A percentile compares a stretch with the other conserved stretches of the same genome.
phyloP scores from a whole-genome alignment of 2,888 invertebrate species.

The Pammene aurita region DNA sequence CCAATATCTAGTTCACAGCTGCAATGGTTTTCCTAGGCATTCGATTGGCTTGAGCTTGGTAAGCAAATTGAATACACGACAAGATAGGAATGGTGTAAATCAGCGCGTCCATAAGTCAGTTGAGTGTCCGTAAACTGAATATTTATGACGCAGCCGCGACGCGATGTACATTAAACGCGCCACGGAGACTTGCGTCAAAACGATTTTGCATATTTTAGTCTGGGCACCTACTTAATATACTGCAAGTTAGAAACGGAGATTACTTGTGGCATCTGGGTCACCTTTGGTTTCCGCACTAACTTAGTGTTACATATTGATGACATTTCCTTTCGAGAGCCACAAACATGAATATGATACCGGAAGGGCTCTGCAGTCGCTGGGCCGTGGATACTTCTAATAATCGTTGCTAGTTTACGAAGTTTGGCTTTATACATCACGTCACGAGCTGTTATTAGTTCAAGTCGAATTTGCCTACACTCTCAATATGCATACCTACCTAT shows the following conservation, averaged over 20 bases:
- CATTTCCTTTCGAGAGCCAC: conserved; percentile 19
- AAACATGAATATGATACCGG: conserved; percentile 6
- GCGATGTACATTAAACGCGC: conserved; percentile 59
- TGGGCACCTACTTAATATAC: conserved; percentile 57
- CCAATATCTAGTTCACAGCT: not conserved
- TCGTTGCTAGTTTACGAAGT: too few relatives aligned
- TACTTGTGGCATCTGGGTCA: conserved; percentile 37
- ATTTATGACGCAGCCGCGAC: conserved; percentile 60
- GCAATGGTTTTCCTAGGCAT: not conserved
- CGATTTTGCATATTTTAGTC: conserved; percentile 68
- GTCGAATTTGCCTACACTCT: not conserved
- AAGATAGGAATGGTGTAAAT: conserved; percentile 51
- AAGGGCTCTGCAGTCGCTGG: not conserved
- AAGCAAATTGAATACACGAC: conserved; percentile 1
- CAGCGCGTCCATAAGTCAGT: conserved; percentile 60
- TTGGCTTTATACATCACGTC: not conserved
- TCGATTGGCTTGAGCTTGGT: not conserved
- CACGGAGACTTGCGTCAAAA: conserved; percentile 64
- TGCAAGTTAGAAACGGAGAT: conserved; percentile 55
- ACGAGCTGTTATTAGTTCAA: not conserved
- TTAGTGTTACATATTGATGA: conserved; percentile 20
- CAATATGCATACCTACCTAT: too few relatives aligned
- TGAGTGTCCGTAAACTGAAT: conserved; percentile 68
- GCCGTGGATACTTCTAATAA: not conserved
- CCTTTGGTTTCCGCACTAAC: conserved; percentile 25